Base-by-base conservation (phyloP, 2,888 invertebrate species). In the Drosophila longiperda region DNA sequence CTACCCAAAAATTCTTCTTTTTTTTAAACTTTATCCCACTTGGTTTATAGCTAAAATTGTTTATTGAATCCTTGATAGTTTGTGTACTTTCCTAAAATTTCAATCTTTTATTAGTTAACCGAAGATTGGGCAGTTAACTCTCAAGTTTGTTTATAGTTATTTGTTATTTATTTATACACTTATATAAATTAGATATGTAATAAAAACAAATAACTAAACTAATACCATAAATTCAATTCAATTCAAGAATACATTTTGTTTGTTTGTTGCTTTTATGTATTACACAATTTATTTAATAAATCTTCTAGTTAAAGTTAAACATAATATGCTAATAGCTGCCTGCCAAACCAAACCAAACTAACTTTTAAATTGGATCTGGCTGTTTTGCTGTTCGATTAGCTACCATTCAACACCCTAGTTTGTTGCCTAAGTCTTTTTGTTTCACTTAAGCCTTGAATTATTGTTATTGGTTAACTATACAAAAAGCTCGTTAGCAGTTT, bases 361-460 rank as follows among this genome's bases (percentile, higher is more conserved):
- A 23, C 5, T 2, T 15, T 26, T 36, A 17, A 66, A 57, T 40
- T 50, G 36, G 9, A 1, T 53, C 38, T 8, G 11, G 11, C 50
- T 26, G 20, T 20, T 29, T 42, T 15, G n/a, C 34, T 29, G 45
- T 33, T 57, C 58, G 73, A 76, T 75, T 76, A 69, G 62, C 63
- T 62, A 67, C 23, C 57, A 76, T 69, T 69, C 73, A 68, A 57
- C 40, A 57, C 57, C 20, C 5, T 8, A 71, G 72, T 65, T 72
- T 71, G 60, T 72, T 71, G 83, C 82, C 65, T 59, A 79, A 87
- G 85, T 83, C 85, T 40, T 78, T 84, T 86, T 78, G 86, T 88
- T 86, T 88, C 84, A 76, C 90, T 74, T 68, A 33, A 49, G 49
- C 42, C 54, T 45, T 60, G 50, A 75, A 69, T 58, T 29, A 17